phyloP scores from a whole-genome alignment of 2,797 vertebrate genomes.

The Staurois parvus region DNA sequence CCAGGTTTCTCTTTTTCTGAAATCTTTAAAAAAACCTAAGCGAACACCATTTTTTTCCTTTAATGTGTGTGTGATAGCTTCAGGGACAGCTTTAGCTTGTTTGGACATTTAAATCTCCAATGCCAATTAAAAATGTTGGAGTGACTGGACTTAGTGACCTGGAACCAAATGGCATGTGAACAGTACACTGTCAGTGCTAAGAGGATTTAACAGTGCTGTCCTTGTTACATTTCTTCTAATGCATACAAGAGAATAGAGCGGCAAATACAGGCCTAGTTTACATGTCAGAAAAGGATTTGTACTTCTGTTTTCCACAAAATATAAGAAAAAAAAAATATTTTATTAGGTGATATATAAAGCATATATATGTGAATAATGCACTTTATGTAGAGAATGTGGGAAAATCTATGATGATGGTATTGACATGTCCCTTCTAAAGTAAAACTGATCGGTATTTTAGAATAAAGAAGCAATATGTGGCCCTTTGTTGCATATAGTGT shows the following conservation, averaged over 20 bases:
- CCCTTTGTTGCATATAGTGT: no score
- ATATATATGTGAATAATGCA: no score
- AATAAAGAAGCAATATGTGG: no score
- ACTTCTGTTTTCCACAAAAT: background rate
- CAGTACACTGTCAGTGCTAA: conserved; percentile 44
- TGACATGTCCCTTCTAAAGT: no score
- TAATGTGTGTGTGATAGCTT: conserved; percentile 24
- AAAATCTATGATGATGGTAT: no score
- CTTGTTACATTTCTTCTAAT: conserved; percentile 28
- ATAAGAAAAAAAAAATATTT: background rate
- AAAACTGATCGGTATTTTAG: no score
- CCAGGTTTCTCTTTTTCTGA: conserved; percentile 15
- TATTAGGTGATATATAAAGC: background rate
- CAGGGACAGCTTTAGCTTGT: conserved; percentile 30
- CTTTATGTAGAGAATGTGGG: no score
- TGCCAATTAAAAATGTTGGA: conserved; percentile 53
- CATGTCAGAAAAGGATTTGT: background rate
- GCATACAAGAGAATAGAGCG: conserved; percentile 19
- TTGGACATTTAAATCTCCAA: conserved; percentile 48
- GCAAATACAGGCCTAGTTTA: conserved; percentile 19
- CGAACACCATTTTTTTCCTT: background rate
- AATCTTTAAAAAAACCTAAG: conserved; percentile 20
- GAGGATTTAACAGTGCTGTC: conserved; percentile 39
- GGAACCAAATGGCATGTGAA: conserved; percentile 51
- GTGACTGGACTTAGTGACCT: conserved; percentile 49